A percentile compares a stretch with the other conserved stretches of the same genome.
phyloP scores from a whole-genome alignment of 2,888 invertebrate genomes.

The Neoaliturus tenellus region DNA sequence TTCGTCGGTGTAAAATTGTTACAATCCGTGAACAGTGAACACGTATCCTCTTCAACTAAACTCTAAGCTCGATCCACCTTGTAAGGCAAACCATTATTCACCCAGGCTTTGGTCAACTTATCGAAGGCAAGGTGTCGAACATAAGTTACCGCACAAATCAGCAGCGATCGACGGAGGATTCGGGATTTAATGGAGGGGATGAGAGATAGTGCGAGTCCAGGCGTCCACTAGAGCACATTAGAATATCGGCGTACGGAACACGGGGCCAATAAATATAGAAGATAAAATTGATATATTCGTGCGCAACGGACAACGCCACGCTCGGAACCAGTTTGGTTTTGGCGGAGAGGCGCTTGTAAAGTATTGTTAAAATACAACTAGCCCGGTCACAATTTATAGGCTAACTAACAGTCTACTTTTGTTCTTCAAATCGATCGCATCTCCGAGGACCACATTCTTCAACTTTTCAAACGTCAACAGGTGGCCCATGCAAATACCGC shows the following conservation, averaged over 20 bases:
- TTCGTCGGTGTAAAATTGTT: too few species aligned
- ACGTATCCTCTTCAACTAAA: too few species aligned
- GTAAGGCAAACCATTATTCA: background rate
- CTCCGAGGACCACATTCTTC: slow-evolving; percentile 44
- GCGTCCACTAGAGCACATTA: background rate
- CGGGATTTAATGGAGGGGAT: slow-evolving; percentile 23
- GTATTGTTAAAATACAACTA: slow-evolving; percentile 50
- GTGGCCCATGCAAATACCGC: slow-evolving; percentile 40
- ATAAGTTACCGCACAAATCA: background rate
- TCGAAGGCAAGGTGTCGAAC: slow-evolving; percentile 3
- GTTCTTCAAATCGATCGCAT: slow-evolving; percentile 52
- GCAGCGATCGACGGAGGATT: background rate
- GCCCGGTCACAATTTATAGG: slow-evolving; percentile 50
- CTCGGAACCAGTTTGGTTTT: slow-evolving; percentile 19
- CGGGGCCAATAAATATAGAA: slow-evolving; percentile 42
- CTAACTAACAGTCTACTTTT: slow-evolving; percentile 52
- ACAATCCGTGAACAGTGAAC: too few species aligned
- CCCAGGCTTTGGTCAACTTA: background rate
- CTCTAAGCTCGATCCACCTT: too few species aligned
- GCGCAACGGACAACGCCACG: background rate
- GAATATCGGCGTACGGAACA: slow-evolving; percentile 28
- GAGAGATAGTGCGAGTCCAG: slow-evolving; percentile 12
- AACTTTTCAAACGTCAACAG: slow-evolving; percentile 48
- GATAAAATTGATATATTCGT: slow-evolving; percentile 51
- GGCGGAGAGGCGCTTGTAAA: slow-evolving; percentile 2